Conservation (phyloP, 2,888 invertebrate genomes). For the Hydrotaea diabolus region DNA sequence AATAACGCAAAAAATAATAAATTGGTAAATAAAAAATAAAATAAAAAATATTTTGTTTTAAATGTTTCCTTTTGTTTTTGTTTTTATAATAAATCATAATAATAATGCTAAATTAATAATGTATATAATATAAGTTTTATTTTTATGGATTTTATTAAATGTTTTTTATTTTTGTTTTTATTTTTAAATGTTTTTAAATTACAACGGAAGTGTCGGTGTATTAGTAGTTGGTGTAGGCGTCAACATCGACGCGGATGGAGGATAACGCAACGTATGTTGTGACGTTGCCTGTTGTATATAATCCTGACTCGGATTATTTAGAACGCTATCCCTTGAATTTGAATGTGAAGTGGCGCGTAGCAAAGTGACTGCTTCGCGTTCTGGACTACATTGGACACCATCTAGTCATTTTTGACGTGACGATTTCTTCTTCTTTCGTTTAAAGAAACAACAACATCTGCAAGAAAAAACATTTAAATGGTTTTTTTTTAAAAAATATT, state of each 20-base stretch:
- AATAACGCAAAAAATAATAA: conserved; percentile 79
- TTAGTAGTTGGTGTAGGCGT: conserved; percentile 82
- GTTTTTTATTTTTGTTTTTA: conserved; percentile 51
- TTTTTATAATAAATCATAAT: conserved; percentile 64
- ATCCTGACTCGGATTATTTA: conserved; percentile 83
- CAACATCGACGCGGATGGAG: conserved; percentile 82
- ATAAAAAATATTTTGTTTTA: conserved; percentile 56
- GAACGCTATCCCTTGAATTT: conserved; percentile 83
- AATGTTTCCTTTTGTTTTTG: conserved; percentile 54
- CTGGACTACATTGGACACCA: conserved; percentile 85
- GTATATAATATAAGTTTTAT: conserved; percentile 61
- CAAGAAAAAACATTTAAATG: conserved; percentile 72
- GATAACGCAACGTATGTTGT: conserved; percentile 82
- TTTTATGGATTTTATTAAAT: conserved; percentile 55
- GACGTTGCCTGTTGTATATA: conserved; percentile 82
- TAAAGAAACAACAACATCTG: conserved; percentile 99
- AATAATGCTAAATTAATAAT: conserved; percentile 67
- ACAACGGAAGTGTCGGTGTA: conserved; percentile 82
- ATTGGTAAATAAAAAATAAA: conserved; percentile 73
- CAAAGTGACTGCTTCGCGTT: conserved; percentile 84
- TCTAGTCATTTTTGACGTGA: conserved; percentile 94
- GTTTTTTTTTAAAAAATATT: too few relatives aligned
- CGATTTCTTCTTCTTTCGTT: conserved; percentile 99
- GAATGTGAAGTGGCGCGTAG: conserved; percentile 85
- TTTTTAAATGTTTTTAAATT: conserved; percentile 75